Evolutionary conservation across 2,797 vertebrate species (phyloP).

Genomic region (Chromobotia macracanthus): DNA sequence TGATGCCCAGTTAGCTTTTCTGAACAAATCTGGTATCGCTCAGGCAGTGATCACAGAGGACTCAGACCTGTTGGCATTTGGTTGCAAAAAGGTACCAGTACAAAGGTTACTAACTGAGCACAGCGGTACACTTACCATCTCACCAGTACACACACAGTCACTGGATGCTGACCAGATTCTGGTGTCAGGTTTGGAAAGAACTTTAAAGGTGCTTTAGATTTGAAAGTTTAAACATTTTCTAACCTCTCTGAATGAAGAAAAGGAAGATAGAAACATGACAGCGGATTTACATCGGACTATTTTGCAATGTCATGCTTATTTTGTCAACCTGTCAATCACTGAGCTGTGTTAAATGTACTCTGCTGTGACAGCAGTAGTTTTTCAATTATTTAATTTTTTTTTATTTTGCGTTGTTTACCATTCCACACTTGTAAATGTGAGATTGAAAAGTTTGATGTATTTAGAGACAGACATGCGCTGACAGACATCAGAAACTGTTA

Average conservation of each 20-base stretch:
- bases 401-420: not conserved
- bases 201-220: too few relatives aligned
- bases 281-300: not conserved
- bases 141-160: too few relatives aligned
- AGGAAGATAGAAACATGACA: too few relatives aligned
- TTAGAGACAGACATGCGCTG: not conserved
- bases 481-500: not conserved
- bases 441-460: not conserved
- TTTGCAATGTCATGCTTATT: not conserved
- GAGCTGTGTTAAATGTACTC: not conserved
- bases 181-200: not conserved
- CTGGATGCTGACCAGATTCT: not conserved
- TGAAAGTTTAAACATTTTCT: too few relatives aligned
- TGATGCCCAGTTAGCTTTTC: constrained; percentile 92
- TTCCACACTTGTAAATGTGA: not conserved
- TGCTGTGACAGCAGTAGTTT: not conserved
- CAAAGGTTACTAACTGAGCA: not conserved
- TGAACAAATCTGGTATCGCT: constrained; percentile 86
- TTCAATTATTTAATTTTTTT: too few relatives aligned
- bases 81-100: constrained; percentile 90
- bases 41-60: constrained; percentile 96
- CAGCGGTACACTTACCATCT: not conserved
- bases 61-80: constrained; percentile 95
- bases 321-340: not conserved
- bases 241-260: too few relatives aligned